Evolutionary conservation across 2,888 invertebrate genomes (phyloP).

Genomic region (Phasia obesa): DNA sequence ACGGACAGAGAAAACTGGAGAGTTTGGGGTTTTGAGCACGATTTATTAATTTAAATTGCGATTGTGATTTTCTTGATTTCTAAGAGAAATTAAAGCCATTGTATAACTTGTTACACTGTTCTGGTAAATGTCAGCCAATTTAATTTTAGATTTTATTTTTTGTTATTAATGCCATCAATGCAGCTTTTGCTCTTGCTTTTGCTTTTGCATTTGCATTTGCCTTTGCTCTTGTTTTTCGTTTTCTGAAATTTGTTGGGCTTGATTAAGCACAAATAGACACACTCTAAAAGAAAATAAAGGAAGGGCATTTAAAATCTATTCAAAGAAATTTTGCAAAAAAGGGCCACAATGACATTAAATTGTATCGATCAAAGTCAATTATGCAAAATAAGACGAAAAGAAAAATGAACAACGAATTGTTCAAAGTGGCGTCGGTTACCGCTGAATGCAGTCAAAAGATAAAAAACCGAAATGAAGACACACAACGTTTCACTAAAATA

Average conservation of each 20-base stretch:
- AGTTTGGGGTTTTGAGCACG: slow-evolving; percentile 58
- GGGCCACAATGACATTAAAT: slow-evolving; percentile 17
- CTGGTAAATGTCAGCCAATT: slow-evolving; percentile 69
- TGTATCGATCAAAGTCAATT: slow-evolving; percentile 51
- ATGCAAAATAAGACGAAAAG: slow-evolving; percentile 10
- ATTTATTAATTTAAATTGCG: slow-evolving; percentile 71
- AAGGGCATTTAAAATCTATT: slow-evolving; percentile 37
- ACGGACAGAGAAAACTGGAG: slow-evolving; percentile 27
- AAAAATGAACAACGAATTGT: slow-evolving; percentile 14
- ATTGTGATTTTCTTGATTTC: slow-evolving; percentile 67
- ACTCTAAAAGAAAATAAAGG: slow-evolving; percentile 31
- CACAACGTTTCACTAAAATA: slow-evolving; percentile 62
- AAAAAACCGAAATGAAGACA: slow-evolving; percentile 44
- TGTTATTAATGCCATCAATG: slow-evolving; percentile 9
- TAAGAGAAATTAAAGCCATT: slow-evolving; percentile 69
- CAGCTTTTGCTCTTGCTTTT: too few relatives aligned
- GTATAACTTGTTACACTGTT: slow-evolving; percentile 71
- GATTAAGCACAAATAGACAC: slow-evolving; percentile 32
- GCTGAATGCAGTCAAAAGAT: slow-evolving; percentile 29
- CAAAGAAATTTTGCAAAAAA: slow-evolving; percentile 7
- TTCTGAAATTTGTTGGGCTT: neutral
- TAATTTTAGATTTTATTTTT: slow-evolving; percentile 38
- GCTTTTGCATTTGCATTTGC: too few relatives aligned
- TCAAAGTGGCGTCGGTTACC: slow-evolving; percentile 54
- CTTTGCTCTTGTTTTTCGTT: neutral